A percentile compares a stretch with the other conserved stretches of the same genome.
These are phyloP conservation scores for Esperia sulphurella DNA, from an alignment of 2,888 invertebrate species.

Conservation along the genomic window DNA sequence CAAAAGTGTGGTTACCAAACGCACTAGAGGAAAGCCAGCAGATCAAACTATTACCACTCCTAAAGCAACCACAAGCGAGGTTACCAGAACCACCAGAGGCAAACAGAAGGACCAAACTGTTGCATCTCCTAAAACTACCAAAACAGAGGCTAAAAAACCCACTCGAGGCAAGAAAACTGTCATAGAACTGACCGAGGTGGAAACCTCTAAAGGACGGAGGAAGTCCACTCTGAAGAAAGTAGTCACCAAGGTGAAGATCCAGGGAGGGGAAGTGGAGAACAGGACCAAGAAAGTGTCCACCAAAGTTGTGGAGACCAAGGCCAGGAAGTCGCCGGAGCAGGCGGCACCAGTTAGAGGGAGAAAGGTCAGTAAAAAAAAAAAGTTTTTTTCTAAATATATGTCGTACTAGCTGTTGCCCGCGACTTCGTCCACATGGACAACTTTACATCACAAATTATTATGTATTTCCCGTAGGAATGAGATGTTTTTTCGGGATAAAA, in stretches of 20 bases:
- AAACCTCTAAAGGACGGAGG: background rate
- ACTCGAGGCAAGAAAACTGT: conserved; percentile 17
- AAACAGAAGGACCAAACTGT: conserved; percentile 15
- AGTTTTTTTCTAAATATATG: too few relatives aligned
- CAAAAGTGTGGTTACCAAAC: too few relatives aligned
- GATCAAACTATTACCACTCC: too few relatives aligned
- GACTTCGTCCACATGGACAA: too few relatives aligned
- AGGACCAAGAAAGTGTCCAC: background rate
- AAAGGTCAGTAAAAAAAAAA: conserved; percentile 18
- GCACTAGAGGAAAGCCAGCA: too few relatives aligned
- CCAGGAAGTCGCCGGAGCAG: background rate
- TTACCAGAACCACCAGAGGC: conserved; percentile 17
- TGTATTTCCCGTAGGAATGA: too few relatives aligned
- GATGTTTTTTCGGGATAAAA: too few relatives aligned
- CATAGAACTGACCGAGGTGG: background rate
- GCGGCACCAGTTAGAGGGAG: conserved; percentile 14
- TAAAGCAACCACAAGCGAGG: background rate
- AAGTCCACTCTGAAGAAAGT: too few relatives aligned
- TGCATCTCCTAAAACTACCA: conserved; percentile 19
- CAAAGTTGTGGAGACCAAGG: background rate
- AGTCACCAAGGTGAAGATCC: too few relatives aligned
- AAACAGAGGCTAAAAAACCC: conserved; percentile 20
- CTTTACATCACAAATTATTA: too few relatives aligned
- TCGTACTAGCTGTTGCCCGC: too few relatives aligned
- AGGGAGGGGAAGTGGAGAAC: background rate